Conservation (phyloP, 2,797 vertebrate genomes). For the Platalea minor region DNA sequence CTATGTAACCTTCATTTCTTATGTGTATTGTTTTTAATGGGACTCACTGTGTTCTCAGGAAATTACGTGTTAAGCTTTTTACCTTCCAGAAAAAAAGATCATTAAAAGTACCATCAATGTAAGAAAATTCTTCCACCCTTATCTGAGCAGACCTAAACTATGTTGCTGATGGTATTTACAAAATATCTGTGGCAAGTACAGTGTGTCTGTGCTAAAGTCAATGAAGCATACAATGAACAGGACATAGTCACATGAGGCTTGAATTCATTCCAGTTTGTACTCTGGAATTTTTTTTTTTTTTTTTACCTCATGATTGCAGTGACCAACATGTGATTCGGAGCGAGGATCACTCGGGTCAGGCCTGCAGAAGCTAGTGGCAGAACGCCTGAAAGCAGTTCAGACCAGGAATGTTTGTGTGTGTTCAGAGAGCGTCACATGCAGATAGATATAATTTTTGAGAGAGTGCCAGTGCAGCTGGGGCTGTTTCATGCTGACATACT, state of each 20-base stretch:
- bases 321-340: conserved; percentile 52
- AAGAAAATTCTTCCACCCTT: conserved; percentile 43
- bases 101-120: not conserved
- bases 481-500: not conserved
- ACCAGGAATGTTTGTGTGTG: not conserved
- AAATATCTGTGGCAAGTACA: conserved; percentile 71
- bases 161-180: conserved; percentile 67
- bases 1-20: not conserved
- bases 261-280: conserved; percentile 54
- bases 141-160: conserved; percentile 9
- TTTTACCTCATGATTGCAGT: conserved; percentile 43
- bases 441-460: not conserved
- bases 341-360: conserved; percentile 32
- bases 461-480: not conserved
- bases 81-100: not conserved
- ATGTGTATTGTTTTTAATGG: not conserved
- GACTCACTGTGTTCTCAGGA: not conserved
- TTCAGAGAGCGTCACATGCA: not conserved
- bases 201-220: conserved; percentile 66
- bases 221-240: conserved; percentile 66
- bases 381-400: conserved; percentile 41
- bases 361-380: conserved; percentile 29
- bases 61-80: conserved; percentile 9
- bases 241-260: conserved; percentile 68
- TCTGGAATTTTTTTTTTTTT: not conserved